Evolutionary conservation across 1,140 invertebrate genomes (phyloP), one percentile per base, ranked within the genome.

Genomic region (Wiebesia pumilae): DNA sequence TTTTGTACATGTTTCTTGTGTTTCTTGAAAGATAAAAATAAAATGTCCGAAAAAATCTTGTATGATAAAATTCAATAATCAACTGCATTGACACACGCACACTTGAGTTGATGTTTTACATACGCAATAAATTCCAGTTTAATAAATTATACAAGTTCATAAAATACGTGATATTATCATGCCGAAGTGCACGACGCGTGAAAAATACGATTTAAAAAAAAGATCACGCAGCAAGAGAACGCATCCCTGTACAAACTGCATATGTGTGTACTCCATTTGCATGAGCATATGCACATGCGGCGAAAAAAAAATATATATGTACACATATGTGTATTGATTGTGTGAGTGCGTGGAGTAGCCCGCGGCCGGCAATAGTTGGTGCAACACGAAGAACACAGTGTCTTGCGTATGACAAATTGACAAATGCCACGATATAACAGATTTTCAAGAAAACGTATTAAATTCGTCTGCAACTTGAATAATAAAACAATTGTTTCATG

Each of bases 401-500:
- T 7, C 1, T 35, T 7, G 30, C 21, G 9, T 3, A 71, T 71
- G 67, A 71, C 33, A 75, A 40, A 75, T 71, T 83, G 81, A 73
- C 69, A 73, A 83, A 73, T 73, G 67, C 30, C 71, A 77, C 71
- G 21, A 77, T 83, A 43, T 77, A 83, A 83, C 69, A 38, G 71
- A 83, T 58, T 62, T 16, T 54, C 67, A 3, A 62, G 14, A 35
- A 83, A 62, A 62, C 27, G 33, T n/a, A 24, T 51, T 38, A 33
- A n/a, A 51, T 1, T 67, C 16, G 21, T 43, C 19, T n/a, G 62
- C 6, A n/a, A 2, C 21, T 79, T 2, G n/a, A 30, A n/a, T 10
- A 21, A 79, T 54, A 0, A 40, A 58, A 80, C 24, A 79, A 21
- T 40, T 51, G 27, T 43, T 86, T 86, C 80, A 83, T 86, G 90